These are phyloP conservation scores for Coreoperca whiteheadi DNA, from an alignment of 2,113 vertebrate genomes.

Conservation along the genomic window DNA sequence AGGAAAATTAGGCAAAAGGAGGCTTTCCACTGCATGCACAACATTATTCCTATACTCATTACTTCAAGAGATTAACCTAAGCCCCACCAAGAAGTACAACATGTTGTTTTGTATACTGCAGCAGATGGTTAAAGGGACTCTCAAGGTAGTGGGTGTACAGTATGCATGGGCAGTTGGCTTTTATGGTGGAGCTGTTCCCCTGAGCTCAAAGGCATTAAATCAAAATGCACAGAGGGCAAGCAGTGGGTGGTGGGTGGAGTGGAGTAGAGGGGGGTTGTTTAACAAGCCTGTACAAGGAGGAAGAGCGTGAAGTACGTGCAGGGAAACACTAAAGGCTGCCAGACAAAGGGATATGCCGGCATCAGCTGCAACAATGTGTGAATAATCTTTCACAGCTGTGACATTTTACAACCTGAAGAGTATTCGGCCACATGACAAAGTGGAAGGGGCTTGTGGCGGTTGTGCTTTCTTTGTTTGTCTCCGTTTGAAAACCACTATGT, in stretches of 20 bases:
- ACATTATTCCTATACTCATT: not conserved
- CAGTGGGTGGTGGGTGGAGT: not conserved
- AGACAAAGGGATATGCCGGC: conserved; percentile 45
- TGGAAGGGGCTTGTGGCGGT: not conserved
- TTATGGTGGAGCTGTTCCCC: not conserved
- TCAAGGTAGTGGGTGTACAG: conserved; percentile 21
- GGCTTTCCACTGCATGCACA: not conserved
- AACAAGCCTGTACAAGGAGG: not conserved
- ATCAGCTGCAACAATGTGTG: conserved; percentile 31
- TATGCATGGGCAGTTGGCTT: conserved; percentile 13
- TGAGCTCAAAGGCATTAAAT: conserved; percentile 40
- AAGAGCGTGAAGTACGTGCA: conserved; percentile 72
- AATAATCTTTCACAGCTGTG: conserved; percentile 24
- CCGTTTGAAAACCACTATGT: not conserved
- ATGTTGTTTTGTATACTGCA: not conserved
- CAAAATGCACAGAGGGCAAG: conserved; percentile 36
- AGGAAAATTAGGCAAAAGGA: not conserved
- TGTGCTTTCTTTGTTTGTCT: not conserved
- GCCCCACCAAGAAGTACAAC: not conserved
- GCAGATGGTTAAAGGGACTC: not conserved
- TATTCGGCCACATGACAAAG: not conserved
- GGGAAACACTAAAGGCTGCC: conserved; percentile 8
- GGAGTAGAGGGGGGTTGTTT: conserved; percentile 22
- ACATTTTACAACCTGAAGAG: conserved; percentile 20
- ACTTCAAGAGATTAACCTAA: not conserved